Evolutionary conservation across 2,888 invertebrate species (phyloP).

Genomic region (Prosapia bicincta): DNA sequence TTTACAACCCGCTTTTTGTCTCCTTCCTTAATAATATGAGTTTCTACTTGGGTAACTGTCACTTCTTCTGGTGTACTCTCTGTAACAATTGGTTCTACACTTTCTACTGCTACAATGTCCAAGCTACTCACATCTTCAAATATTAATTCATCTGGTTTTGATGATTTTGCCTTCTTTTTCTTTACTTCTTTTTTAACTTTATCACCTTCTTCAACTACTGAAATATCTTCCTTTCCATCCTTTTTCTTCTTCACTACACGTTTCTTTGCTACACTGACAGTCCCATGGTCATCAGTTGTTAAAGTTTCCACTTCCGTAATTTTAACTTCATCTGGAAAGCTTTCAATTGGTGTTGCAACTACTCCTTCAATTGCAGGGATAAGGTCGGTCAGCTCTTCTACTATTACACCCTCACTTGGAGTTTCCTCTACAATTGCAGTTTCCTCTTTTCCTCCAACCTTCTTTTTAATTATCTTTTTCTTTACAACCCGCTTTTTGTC

Average conservation of each 20-base stretch:
- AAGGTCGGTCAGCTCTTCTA: slow-evolving; percentile 13
- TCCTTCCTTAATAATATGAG: slow-evolving; percentile 19
- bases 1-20: slow-evolving; percentile 30
- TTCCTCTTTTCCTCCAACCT: slow-evolving; percentile 3
- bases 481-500: slow-evolving; percentile 28
- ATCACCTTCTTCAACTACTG: background rate
- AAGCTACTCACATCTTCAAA: slow-evolving; percentile 48
- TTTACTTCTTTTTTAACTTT: background rate
- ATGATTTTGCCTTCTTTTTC: slow-evolving; percentile 6
- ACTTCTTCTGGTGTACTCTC: slow-evolving; percentile 40
- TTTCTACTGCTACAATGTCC: slow-evolving; percentile 15
- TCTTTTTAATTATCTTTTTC: slow-evolving; percentile 7
- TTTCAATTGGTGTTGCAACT: slow-evolving; percentile 8
- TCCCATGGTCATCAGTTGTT: slow-evolving; percentile 10
- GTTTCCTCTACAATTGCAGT: slow-evolving; percentile 17
- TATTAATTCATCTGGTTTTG: slow-evolving; percentile 5
- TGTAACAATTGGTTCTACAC: slow-evolving; percentile 3
- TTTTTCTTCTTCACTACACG: slow-evolving; percentile 33
- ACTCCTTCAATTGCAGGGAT: slow-evolving; percentile 13
- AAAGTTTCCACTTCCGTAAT: slow-evolving; percentile 43
- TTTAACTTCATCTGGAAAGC: slow-evolving; percentile 44
- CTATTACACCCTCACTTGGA: slow-evolving; percentile 11
- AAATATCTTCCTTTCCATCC: slow-evolving; percentile 20
- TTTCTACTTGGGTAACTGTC: slow-evolving; percentile 25
- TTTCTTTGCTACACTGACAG: slow-evolving; percentile 15